phyloP scores from a whole-genome alignment of 2,113 vertebrate species.

The Chionomys nivalis region DNA sequence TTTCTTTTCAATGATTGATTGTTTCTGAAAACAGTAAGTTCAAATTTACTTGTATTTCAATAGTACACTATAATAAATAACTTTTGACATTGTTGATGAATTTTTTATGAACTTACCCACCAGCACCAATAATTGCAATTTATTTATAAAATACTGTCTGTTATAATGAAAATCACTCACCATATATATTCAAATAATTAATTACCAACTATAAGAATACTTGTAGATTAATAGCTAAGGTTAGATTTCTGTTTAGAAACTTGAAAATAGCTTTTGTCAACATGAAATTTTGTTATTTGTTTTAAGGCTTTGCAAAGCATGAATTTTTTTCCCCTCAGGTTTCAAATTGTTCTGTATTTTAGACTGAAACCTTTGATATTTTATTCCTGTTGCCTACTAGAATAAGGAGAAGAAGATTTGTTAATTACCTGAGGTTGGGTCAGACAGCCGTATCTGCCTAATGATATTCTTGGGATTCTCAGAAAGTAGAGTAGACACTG shows the following conservation, averaged over 20 bases:
- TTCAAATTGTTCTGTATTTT: neutral
- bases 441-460: neutral
- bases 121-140: neutral
- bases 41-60: neutral
- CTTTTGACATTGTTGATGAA: neutral
- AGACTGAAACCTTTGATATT: constrained; percentile 24
- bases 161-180: neutral
- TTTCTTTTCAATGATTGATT: constrained; percentile 76
- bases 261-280: neutral
- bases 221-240: constrained; percentile 10
- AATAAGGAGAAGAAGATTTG: neutral
- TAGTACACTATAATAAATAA: neutral
- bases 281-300: constrained; percentile 18
- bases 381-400: neutral
- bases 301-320: neutral
- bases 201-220: neutral
- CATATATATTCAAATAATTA: neutral
- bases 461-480: constrained; percentile 20
- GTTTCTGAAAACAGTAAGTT: constrained; percentile 69
- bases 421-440: constrained; percentile 32
- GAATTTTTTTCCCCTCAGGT: neutral
- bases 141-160: neutral
- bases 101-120: neutral
- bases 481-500: neutral
- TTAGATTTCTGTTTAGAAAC: constrained; percentile 9